Evolutionary conservation across 2,888 invertebrate species (phyloP), one percentile per base, ranked within the genome.

Genomic region (Cheilosia variabilis): DNA sequence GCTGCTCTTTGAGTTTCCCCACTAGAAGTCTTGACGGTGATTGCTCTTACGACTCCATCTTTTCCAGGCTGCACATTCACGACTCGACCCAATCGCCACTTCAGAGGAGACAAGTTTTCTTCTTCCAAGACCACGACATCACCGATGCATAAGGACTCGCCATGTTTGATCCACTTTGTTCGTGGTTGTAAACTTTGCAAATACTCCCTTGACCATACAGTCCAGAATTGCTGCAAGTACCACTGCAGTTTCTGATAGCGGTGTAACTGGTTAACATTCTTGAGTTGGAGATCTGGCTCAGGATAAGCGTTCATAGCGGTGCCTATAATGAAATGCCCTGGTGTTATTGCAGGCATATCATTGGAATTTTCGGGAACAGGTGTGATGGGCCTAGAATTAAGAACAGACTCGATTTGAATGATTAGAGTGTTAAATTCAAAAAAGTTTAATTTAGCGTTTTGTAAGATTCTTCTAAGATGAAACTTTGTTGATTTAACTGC

Each of bases 301-400:
- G 72, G 76, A 7, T 69, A 66, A n/a, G 57, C 50, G 34, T 82
- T 82, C n/a, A 82, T 19, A 24, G 87, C 75, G 15, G 79, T 76
- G 31, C 83, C 76, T 24, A 69, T 76, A 5, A 83, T 80, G 19
- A 83, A 87, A 53, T 87, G 77, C 2, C 80, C 80, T 22, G 73
- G 84, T 31, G 84, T 87, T 57, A 84, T n/a, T 0, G 76, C 80
- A 52, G 58, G 79, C 10, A 71, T 19, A 43, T 82, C 75, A 52
- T 66, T 60, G 6, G 83, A 22, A 47, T 43, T 80, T 68, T 76
- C 63, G 31, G 79, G 62, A 43, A 87, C 19, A n/a, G 79, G 63
- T 43, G 80, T 76, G 41, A 87, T 83, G 13, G 79, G 87, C 41
- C 77, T 79, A 22, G 73, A 87, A 69, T 81, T 73, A 53, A 72